Conservation (phyloP, 1,140 invertebrate genomes). For the Zophobas atratus region DNA sequence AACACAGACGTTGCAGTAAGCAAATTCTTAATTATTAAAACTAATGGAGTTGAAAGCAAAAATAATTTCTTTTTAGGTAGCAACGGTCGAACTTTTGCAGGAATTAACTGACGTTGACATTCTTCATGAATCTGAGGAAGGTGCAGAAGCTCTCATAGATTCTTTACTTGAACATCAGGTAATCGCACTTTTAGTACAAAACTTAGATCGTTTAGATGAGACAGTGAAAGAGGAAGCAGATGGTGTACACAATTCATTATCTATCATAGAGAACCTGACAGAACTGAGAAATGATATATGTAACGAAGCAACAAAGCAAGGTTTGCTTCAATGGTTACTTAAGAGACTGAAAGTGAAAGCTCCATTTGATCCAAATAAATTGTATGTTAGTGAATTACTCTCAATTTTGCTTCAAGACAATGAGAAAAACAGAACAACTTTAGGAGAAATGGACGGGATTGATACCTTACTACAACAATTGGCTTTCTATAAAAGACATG, state of each 20-base stretch:
- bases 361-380: slow-evolving; percentile 96
- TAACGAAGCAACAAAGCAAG: slow-evolving; percentile 88
- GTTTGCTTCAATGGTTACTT: slow-evolving; percentile 93
- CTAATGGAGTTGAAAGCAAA: background rate
- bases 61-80: slow-evolving; percentile 57
- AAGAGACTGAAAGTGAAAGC: slow-evolving; percentile 88
- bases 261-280: slow-evolving; percentile 88
- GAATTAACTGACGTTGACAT: slow-evolving; percentile 98
- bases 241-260: slow-evolving; percentile 96
- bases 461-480: slow-evolving; percentile 96
- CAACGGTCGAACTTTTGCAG: slow-evolving; percentile 72
- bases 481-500: slow-evolving; percentile 95
- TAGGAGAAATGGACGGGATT: slow-evolving; percentile 96
- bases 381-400: slow-evolving; percentile 96
- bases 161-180: slow-evolving; percentile 91
- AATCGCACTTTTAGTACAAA: slow-evolving; percentile 92
- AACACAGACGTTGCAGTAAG: slow-evolving; percentile 93
- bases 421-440: slow-evolving; percentile 84
- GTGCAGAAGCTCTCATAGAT: slow-evolving; percentile 84
- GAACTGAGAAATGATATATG: slow-evolving; percentile 92
- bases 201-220: slow-evolving; percentile 95
- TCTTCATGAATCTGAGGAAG: slow-evolving; percentile 90
- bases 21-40: background rate
- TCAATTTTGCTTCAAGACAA: slow-evolving; percentile 95
- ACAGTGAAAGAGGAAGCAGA: slow-evolving; percentile 94